Evolutionary conservation across 2,888 invertebrate species (phyloP).

Genomic region (Lapara coniferarum): DNA sequence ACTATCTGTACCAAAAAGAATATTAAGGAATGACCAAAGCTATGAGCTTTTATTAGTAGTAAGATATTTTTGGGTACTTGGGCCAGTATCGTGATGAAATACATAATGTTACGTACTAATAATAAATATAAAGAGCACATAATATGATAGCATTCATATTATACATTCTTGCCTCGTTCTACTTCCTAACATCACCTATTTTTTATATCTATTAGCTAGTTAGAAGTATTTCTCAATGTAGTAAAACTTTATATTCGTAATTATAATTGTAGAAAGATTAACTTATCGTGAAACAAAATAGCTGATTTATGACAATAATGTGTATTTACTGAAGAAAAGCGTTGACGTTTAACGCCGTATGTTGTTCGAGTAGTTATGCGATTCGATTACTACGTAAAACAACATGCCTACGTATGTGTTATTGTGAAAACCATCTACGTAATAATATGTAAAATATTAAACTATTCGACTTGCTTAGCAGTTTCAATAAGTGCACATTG

Average conservation of each 20-base stretch:
- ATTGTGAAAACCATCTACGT: neutral
- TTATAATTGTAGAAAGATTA: slow-evolving; percentile 27
- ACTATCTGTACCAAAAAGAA: slow-evolving; percentile 67
- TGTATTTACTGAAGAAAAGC: slow-evolving; percentile 28
- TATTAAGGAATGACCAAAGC: slow-evolving; percentile 76
- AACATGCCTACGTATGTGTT: neutral
- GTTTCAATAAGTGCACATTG: slow-evolving; percentile 3
- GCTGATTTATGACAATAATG: slow-evolving; percentile 53
- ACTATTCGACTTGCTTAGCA: neutral
- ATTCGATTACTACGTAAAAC: neutral
- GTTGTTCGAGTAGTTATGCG: neutral
- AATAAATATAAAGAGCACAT: slow-evolving; percentile 37
- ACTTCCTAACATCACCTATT: slow-evolving; percentile 65
- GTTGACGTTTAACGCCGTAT: neutral
- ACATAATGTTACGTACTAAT: slow-evolving; percentile 28
- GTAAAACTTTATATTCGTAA: slow-evolving; percentile 46
- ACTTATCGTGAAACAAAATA: slow-evolving; percentile 35
- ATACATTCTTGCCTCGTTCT: slow-evolving; percentile 65
- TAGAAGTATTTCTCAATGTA: slow-evolving; percentile 56
- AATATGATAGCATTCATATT: slow-evolving; percentile 17
- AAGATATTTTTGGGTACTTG: slow-evolving; percentile 42
- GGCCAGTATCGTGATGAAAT: slow-evolving; percentile 36
- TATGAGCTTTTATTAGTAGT: slow-evolving; percentile 71
- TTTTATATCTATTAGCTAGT: slow-evolving; percentile 41
- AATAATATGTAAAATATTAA: neutral